These are phyloP conservation scores for Trissoscelio sp. DNA, from an alignment of 2,888 invertebrate species.

Conservation along the genomic window DNA sequence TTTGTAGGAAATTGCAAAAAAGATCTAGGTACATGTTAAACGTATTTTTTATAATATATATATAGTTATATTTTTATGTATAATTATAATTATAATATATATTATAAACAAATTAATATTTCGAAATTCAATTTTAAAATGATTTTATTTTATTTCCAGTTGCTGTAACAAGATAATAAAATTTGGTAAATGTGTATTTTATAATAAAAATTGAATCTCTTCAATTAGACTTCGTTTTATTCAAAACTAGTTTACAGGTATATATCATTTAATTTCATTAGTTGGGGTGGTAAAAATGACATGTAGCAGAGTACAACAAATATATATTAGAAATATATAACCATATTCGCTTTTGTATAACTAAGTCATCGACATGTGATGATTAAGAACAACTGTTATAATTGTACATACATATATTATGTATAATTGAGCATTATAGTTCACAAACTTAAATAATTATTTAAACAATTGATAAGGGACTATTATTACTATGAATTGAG, in stretches of 20 bases:
- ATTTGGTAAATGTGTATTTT: too few species aligned
- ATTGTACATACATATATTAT: conserved; percentile 37
- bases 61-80: too few species aligned
- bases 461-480: too few species aligned
- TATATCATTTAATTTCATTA: conserved; percentile 6
- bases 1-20: conserved; percentile 21
- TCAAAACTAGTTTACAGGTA: conserved; percentile 26
- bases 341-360: conserved; percentile 23
- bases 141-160: too few species aligned
- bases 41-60: too few species aligned
- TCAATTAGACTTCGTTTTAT: conserved; percentile 13
- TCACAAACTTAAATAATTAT: conserved; percentile 10
- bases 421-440: conserved; percentile 54
- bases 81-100: too few species aligned
- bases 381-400: conserved; percentile 34
- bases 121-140: too few species aligned
- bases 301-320: conserved; percentile 44
- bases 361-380: conserved; percentile 15
- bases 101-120: too few species aligned
- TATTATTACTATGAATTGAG: too few species aligned
- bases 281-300: conserved; percentile 39
- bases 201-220: too few species aligned
- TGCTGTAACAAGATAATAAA: too few species aligned
- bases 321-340: conserved; percentile 58
- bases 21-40: too few species aligned